phyloP scores from a whole-genome alignment of 1,140 invertebrate genomes.

The Drosophila ironensis region DNA sequence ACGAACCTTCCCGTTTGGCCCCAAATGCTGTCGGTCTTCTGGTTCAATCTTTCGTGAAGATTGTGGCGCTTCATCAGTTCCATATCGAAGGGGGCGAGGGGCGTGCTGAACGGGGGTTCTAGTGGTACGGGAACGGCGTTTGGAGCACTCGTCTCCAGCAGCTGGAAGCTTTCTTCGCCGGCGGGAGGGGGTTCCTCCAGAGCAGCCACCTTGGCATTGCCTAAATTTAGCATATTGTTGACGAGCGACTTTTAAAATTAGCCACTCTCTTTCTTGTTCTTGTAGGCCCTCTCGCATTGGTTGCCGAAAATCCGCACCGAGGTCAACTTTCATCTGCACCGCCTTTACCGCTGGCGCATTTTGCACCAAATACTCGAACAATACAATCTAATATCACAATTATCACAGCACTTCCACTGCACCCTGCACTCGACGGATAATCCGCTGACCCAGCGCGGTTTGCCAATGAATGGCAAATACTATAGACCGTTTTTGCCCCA shows the following conservation, averaged over 20 bases:
- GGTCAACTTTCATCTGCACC: conserved; percentile 9
- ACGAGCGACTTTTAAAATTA: conserved; percentile 24
- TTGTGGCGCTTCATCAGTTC: conserved; percentile 49
- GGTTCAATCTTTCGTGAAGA: conserved; percentile 29
- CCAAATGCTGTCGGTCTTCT: conserved; percentile 34
- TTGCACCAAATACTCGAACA: too few species aligned
- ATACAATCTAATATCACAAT: background rate
- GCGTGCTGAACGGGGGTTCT: conserved; percentile 50
- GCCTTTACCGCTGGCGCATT: background rate
- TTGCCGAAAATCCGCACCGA: conserved; percentile 17
- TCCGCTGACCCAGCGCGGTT: background rate
- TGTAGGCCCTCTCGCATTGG: conserved; percentile 9
- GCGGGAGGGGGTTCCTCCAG: conserved; percentile 18
- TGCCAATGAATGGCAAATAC: too few species aligned
- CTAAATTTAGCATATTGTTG: conserved; percentile 71
- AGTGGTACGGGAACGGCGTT: conserved; percentile 3
- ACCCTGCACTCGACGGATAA: background rate
- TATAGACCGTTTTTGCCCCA: too few species aligned
- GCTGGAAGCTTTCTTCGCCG: conserved; percentile 26
- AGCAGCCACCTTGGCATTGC: conserved; percentile 24
- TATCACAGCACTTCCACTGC: background rate
- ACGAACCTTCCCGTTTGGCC: conserved; percentile 30
- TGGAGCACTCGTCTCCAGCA: conserved; percentile 6
- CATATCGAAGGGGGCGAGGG: conserved; percentile 60
- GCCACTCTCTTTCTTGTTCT: conserved; percentile 2